A percentile compares a stretch with the other conserved stretches of the same genome.
Evolutionary conservation across 1,140 invertebrate species (phyloP).

Genomic region (Leptopilina clavipes): DNA sequence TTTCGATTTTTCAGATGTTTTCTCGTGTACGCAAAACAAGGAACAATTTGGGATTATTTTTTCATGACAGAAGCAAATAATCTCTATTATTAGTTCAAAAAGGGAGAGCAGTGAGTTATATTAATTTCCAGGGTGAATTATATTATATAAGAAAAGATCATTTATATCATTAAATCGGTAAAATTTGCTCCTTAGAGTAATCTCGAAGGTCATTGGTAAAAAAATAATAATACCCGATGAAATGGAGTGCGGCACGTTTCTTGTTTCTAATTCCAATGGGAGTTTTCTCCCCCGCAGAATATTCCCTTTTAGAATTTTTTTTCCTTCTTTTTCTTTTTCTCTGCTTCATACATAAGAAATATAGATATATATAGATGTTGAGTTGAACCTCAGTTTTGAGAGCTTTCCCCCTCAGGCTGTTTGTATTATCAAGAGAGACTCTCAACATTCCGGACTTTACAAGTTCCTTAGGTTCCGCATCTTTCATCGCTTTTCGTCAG

Average conservation of each 20-base stretch:
- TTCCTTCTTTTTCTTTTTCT: neutral
- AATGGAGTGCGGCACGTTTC: neutral
- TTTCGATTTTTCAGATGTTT: no score
- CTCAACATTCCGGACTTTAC: constrained; percentile 3
- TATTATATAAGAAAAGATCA: neutral
- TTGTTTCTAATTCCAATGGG: neutral
- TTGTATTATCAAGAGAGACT: constrained; percentile 15
- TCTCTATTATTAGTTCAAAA: no score
- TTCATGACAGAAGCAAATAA: no score
- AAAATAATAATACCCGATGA: neutral
- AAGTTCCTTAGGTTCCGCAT: neutral
- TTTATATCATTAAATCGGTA: neutral
- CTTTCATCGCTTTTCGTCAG: neutral
- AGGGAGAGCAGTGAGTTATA: no score
- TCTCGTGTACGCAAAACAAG: no score
- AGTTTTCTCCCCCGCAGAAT: neutral
- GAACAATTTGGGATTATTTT: no score
- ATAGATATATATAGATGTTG: neutral
- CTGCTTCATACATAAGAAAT: no score
- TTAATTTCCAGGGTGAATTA: no score
- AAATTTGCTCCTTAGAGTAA: neutral
- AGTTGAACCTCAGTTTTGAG: constrained; percentile 6
- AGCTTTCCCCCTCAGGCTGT: neutral
- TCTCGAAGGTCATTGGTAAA: neutral
- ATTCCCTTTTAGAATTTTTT: neutral